These are phyloP conservation scores for Linyphia triangularis DNA, from an alignment of 2,888 invertebrate species.

Conservation along the genomic window DNA sequence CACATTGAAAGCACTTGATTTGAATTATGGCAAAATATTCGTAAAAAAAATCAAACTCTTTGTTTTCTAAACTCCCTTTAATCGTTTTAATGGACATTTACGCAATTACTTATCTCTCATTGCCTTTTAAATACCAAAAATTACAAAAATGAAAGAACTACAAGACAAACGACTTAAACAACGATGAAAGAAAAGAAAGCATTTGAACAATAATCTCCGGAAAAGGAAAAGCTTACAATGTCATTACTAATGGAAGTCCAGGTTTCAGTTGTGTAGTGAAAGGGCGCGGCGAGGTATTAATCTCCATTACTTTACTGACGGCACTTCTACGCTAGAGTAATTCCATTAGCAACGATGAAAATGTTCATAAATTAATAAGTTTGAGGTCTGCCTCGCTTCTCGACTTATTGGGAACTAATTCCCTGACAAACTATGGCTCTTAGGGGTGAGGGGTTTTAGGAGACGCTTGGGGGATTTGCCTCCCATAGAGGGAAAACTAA, in stretches of 20 bases:
- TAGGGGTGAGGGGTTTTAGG: conserved; percentile 42
- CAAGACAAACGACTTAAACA: conserved; percentile 25
- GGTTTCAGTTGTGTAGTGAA: conserved; percentile 9
- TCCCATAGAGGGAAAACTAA: neutral
- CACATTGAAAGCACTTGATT: no score
- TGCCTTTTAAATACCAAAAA: neutral
- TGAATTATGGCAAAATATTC: no score
- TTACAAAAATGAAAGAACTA: neutral
- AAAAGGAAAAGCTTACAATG: conserved; percentile 1
- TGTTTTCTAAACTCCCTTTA: neutral
- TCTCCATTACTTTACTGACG: conserved; percentile 58
- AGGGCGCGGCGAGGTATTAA: conserved; percentile 49
- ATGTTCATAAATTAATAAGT: conserved; percentile 73
- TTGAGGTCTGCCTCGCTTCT: conserved; percentile 60
- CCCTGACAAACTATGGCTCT: conserved; percentile 53
- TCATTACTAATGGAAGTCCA: conserved; percentile 19
- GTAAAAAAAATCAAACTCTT: no score
- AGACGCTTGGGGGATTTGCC: conserved; percentile 47
- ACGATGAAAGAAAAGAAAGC: conserved; percentile 4
- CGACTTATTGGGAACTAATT: conserved; percentile 65
- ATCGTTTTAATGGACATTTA: neutral
- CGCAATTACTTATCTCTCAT: neutral
- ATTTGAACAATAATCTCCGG: conserved; percentile 28
- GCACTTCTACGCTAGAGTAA: conserved; percentile 22
- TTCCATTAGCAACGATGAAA: conserved; percentile 68